Percentiles rank a stretch among this genome's conserved stretches.
Evolutionary conservation across 2,113 vertebrate genomes (phyloP).

Genomic region (Protomyctophum bolini): DNA sequence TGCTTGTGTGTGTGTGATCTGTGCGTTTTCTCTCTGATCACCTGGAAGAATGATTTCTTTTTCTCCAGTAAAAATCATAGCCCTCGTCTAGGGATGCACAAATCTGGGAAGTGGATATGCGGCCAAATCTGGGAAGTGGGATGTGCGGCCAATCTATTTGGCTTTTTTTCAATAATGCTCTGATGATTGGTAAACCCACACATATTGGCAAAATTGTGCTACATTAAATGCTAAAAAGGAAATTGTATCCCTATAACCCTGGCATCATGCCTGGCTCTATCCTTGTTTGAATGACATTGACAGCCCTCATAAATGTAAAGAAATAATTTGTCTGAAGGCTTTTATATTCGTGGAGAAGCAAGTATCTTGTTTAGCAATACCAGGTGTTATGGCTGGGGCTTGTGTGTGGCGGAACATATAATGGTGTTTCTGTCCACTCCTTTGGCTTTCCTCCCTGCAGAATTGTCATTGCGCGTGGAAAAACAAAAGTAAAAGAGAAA

Average conservation of each 20-base stretch:
- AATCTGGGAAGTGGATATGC: constrained; percentile 1
- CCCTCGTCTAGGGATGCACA: background rate
- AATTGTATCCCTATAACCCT: background rate
- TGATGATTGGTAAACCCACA: no score
- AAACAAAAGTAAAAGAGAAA: background rate
- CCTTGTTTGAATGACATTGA: background rate
- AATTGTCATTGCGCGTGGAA: constrained; percentile 6
- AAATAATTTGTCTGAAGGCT: no score
- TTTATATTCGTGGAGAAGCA: background rate
- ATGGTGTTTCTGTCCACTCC: constrained; percentile 23
- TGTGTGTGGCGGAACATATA: constrained; percentile 12
- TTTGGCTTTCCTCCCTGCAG: constrained; percentile 18
- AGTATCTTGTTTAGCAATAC: constrained; percentile 17
- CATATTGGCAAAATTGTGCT: no score
- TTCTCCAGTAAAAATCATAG: constrained; percentile 28
- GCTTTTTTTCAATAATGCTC: no score
- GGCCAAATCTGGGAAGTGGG: background rate
- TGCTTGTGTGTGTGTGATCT: background rate
- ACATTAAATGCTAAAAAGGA: no score
- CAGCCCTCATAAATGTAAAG: background rate
- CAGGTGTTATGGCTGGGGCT: constrained; percentile 17
- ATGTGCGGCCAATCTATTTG: no score
- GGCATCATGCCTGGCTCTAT: background rate
- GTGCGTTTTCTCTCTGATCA: constrained; percentile 7
- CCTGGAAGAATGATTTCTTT: constrained; percentile 19